Evolutionary conservation across 2,113 vertebrate genomes (phyloP), one percentile per base, ranked within the genome.

Genomic region (Corythoichthys haematopterus): DNA sequence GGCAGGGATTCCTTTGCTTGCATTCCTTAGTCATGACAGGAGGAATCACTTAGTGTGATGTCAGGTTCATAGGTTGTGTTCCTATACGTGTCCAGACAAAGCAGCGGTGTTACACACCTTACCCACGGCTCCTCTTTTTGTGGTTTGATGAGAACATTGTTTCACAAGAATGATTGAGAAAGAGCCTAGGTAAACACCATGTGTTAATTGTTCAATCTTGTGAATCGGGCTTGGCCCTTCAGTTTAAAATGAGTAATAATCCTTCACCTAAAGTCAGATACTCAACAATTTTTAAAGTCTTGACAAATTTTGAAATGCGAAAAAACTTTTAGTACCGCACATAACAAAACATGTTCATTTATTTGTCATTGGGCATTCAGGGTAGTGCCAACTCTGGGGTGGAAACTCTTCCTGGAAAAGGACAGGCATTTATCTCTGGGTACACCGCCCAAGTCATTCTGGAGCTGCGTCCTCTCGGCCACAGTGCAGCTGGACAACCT

Each of bases 1-100:
- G 66, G 62, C 38, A 45, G 80, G 82, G 76, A 86, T 85, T 64
- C 86, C 76, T 76, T 20, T 0, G 40, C 57, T 47, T 15, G 75
- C 83, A 91, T 92, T 91, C 88, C 80, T 86, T 64, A 74, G 74
- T 50, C 37, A 13, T 82, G 75, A 89, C 76, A 57, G 40, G 52
- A 2, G 64, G 70, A 75, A 76, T 79, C 71, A 67, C 57, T 76
- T 71, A 70, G 61, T 63, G 66, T 85, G 83, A 87, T 75, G 83
- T 87, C 82, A 77, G 80, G 64, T 80, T 80, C 75, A 75, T 59
- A 75, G 77, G 76, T 72, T 83, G 72, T 76, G 58, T 64, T 75
- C 69, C 66, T 38, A 40, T 46, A 74, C 88, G 78, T 78, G 81
- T 70, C 57, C 63, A 72, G 80, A 45, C 88, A 84, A 46, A 76